Evolutionary conservation across 1,140 invertebrate genomes (phyloP).

Genomic region (Calliphora vicina): DNA sequence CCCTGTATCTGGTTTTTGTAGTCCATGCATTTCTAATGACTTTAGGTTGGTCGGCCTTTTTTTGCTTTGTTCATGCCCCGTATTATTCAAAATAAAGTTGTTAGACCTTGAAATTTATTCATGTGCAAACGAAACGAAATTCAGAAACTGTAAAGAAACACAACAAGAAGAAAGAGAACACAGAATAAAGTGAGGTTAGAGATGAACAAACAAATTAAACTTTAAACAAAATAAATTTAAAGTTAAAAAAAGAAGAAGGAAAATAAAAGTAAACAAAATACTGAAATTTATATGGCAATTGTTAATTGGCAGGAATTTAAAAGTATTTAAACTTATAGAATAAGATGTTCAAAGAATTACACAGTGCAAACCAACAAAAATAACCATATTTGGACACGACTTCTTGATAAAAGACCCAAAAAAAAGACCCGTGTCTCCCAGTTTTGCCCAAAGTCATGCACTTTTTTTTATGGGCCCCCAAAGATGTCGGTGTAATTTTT

Average conservation of each 20-base stretch:
- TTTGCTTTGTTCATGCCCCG: not conserved
- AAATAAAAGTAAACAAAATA: not conserved
- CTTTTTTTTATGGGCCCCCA: too few relatives aligned
- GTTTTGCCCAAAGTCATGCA: too few relatives aligned
- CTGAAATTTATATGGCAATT: too few relatives aligned
- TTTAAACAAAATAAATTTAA: not conserved
- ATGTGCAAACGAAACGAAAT: not conserved
- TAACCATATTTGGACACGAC: too few relatives aligned
- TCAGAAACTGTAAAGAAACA: not conserved
- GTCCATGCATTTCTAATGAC: not conserved
- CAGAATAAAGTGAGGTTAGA: not conserved
- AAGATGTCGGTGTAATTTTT: too few relatives aligned
- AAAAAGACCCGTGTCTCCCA: too few relatives aligned
- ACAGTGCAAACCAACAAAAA: too few relatives aligned
- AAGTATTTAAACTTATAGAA: too few relatives aligned
- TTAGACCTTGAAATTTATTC: slow-evolving; percentile 26
- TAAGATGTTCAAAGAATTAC: too few relatives aligned
- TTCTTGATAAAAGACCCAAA: too few relatives aligned
- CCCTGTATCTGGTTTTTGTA: not conserved
- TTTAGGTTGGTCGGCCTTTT: not conserved
- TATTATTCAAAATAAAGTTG: slow-evolving; percentile 4
- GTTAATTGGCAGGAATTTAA: too few relatives aligned
- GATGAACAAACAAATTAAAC: not conserved
- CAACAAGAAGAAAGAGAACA: not conserved
- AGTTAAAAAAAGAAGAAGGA: not conserved